A percentile compares a stretch with the other conserved stretches of the same genome.
Conservation (phyloP, 2,797 vertebrate species). For the Bradypodion pumilum region DNA sequence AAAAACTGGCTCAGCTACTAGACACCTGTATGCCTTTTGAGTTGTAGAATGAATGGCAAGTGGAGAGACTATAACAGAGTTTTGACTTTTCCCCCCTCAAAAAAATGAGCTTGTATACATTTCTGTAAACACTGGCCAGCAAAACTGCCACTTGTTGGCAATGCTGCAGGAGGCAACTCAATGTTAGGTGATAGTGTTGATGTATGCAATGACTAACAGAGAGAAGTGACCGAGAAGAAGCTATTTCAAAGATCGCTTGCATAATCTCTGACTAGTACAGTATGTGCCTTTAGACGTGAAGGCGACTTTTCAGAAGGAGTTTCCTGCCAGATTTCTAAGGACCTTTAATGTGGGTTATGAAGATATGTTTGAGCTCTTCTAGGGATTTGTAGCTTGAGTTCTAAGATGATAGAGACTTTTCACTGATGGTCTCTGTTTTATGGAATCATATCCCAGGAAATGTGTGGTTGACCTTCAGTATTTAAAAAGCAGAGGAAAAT, state of each 20-base stretch:
- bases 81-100: not conserved
- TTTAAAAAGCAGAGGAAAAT: too few species aligned
- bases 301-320: not conserved
- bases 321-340: not conserved
- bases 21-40: not conserved
- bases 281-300: slow-evolving; percentile 12
- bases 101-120: too few species aligned
- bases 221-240: not conserved
- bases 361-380: not conserved
- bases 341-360: too few species aligned
- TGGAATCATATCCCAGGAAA: not conserved
- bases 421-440: not conserved
- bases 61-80: not conserved
- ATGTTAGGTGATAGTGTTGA: slow-evolving; percentile 19
- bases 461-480: not conserved
- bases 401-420: not conserved
- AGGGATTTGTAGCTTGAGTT: accelerated
- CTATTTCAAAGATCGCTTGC: not conserved
- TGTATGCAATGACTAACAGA: slow-evolving; percentile 9
- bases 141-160: not conserved
- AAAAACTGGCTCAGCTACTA: not conserved
- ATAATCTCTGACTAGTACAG: not conserved
- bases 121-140: slow-evolving; percentile 32
- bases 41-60: not conserved
- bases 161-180: slow-evolving; percentile 4